phyloP scores from a whole-genome alignment of 1,140 invertebrate species.

The Protaetia brevitarsis region DNA sequence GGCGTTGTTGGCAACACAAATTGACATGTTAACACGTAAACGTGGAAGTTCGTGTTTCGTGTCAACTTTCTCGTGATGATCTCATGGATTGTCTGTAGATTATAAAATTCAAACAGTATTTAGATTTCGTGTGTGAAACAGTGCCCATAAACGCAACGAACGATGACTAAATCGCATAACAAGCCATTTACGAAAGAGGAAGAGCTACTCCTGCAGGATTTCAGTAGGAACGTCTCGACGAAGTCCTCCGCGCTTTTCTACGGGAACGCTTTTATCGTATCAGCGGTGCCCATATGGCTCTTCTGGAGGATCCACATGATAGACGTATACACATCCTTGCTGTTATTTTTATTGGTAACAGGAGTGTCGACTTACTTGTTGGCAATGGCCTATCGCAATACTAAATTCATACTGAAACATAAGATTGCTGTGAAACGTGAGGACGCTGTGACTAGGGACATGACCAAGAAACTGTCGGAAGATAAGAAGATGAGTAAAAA shows the following conservation, averaged over 20 bases:
- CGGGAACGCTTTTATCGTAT: slow-evolving; percentile 96
- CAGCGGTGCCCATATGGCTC: slow-evolving; percentile 95
- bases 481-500: slow-evolving; percentile 99
- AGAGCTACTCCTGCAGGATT: slow-evolving; percentile 95
- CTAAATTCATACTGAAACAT: slow-evolving; percentile 97
- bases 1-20: too few species aligned
- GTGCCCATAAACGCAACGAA: not conserved
- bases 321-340: slow-evolving; percentile 83
- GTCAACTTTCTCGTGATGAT: not conserved
- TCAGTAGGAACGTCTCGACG: slow-evolving; percentile 95
- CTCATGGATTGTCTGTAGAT: not conserved
- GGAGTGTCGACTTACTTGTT: slow-evolving; percentile 88
- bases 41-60: not conserved
- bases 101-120: not conserved
- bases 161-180: not conserved
- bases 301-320: slow-evolving; percentile 99
- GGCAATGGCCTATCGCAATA: slow-evolving; percentile 95
- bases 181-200: slow-evolving; percentile 95
- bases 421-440: slow-evolving; percentile 96
- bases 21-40: not conserved
- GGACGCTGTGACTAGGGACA: slow-evolving; percentile 92
- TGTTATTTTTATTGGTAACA: slow-evolving; percentile 85
- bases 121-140: not conserved
- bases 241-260: slow-evolving; percentile 98
- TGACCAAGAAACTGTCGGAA: slow-evolving; percentile 87